Evolutionary conservation across 2,113 vertebrate genomes (phyloP).

Genomic region (Neomonachus schauinslandi): DNA sequence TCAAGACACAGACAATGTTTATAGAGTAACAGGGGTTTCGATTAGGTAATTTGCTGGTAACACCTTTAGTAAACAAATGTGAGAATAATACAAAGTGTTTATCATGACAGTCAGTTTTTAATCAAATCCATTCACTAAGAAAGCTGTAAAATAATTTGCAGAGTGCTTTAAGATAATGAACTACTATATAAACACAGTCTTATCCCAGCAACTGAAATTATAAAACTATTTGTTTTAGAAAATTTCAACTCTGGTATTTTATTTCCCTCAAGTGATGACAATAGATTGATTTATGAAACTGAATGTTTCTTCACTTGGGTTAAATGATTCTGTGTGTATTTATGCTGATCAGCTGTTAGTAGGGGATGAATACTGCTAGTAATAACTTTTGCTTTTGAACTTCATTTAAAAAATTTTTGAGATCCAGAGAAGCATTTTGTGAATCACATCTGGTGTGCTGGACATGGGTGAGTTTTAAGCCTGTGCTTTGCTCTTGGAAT

Average conservation of each 20-base stretch:
- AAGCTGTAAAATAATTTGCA: slow-evolving; percentile 61
- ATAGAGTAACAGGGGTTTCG: background rate
- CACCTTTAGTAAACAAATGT: slow-evolving; percentile 25
- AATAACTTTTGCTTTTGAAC: slow-evolving; percentile 32
- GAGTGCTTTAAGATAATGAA: slow-evolving; percentile 37
- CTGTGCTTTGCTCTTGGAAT: background rate
- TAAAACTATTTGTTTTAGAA: slow-evolving; percentile 33
- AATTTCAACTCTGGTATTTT: background rate
- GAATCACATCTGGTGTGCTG: slow-evolving; percentile 22
- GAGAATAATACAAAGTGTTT: background rate
- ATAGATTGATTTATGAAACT: slow-evolving; percentile 26
- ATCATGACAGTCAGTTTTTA: background rate
- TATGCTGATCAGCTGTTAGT: background rate
- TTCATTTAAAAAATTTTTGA: slow-evolving; percentile 55
- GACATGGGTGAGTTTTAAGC: background rate
- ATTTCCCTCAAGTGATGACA: slow-evolving; percentile 23
- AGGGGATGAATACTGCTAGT: background rate
- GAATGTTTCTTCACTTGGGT: slow-evolving; percentile 22
- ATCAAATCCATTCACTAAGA: slow-evolving; percentile 28
- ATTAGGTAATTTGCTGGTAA: slow-evolving; percentile 22
- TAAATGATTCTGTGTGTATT: background rate
- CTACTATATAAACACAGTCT: background rate
- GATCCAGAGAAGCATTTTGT: slow-evolving; percentile 47
- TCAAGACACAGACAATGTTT: slow-evolving; percentile 9
- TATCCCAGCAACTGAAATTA: slow-evolving; percentile 58